A percentile compares a stretch with the other conserved stretches of the same genome.
These are phyloP conservation scores for Elanus axillaris DNA, from an alignment of 2,113 vertebrate species.

Conservation along the genomic window DNA sequence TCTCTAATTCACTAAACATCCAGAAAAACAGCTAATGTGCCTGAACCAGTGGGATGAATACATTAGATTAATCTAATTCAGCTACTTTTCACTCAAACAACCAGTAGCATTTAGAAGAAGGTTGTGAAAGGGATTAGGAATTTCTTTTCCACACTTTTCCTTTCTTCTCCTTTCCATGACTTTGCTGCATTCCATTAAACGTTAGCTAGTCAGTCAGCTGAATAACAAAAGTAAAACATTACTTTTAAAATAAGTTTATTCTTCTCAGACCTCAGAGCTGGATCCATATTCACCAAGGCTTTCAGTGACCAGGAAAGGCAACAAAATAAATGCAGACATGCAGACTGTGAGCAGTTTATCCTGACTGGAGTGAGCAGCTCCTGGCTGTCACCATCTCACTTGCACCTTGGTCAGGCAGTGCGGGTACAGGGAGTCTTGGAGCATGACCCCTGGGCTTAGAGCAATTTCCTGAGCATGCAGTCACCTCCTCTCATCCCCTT, in stretches of 20 bases:
- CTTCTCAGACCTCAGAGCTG: not conserved
- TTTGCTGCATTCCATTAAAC: not conserved
- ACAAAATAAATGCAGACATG: not conserved
- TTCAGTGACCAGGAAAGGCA: not conserved
- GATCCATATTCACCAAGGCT: not conserved
- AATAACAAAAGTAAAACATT: not conserved
- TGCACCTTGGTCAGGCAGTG: not conserved
- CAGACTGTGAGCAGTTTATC: not conserved
- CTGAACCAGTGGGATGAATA: conserved; percentile 6
- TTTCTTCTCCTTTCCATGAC: not conserved
- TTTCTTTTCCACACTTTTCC: not conserved
- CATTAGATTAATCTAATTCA: conserved; percentile 42
- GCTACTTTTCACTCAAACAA: conserved; percentile 17
- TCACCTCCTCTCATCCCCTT: not conserved
- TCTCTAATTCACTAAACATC: conserved; percentile 41
- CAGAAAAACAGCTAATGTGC: conserved; percentile 33
- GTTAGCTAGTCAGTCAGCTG: not conserved
- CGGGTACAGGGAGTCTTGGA: not conserved
- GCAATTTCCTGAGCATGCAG: fast-evolving
- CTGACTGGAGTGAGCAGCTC: fast-evolving
- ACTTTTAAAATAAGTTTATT: not conserved
- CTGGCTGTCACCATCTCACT: not conserved
- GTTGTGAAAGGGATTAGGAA: not conserved
- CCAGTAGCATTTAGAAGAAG: not conserved
- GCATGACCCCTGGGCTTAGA: not conserved